Base-by-base conservation (phyloP, 2,888 invertebrate species). In the Tromatobia lineatoria region DNA sequence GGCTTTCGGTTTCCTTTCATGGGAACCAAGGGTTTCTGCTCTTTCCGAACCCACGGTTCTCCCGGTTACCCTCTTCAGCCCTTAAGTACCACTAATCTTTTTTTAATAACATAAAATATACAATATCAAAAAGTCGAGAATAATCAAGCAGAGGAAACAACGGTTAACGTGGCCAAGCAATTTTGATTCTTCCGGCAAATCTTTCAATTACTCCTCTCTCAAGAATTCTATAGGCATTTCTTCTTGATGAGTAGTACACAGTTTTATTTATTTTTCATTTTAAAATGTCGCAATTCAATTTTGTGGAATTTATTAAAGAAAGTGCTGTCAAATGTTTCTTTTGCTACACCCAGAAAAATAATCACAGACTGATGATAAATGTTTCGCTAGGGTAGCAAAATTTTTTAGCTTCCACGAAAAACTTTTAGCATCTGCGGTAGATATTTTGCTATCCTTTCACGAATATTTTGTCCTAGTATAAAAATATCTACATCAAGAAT, bases 1-100 rank as follows among this genome's bases (percentile, higher is more conserved):
- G 74, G 80, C 76, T 80, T 80, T 81, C 42, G 54, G 74, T 57
- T 15, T 47, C 59, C 38, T 38, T 57, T 42, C 76, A 76, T 81
- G 70, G 70, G 76, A 70, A 74, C 54, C 69, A 20, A 75, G 80
- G 29, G 64, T 76, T 54, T 42, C 70, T 38, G 38, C 76, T 66
- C 38, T 11, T 57, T 52, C 66, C 45, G 38, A 23, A 18, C 42
- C n/a, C 52, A 34, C 42, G 57, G 23, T n/a, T 20, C 15, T 42
- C 11, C 6, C 13, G 1, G 18, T 10, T 38, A 38, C 34, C 20
- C 20, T 20, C 18, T n/a, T 38, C 38, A 25, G 8, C 10, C 64
- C 38, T 38, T 42, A 4, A 18, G n/a, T n/a, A 50, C 50, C 50
- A 50, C 18, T 20, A 20, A 47, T 67, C 47, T 45, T 67, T 47